Percentiles rank a stretch among this genome's conserved stretches.
phyloP scores from a whole-genome alignment of 92 coral and sea anemone genomes.

The Umimayanthus chanpuru region DNA sequence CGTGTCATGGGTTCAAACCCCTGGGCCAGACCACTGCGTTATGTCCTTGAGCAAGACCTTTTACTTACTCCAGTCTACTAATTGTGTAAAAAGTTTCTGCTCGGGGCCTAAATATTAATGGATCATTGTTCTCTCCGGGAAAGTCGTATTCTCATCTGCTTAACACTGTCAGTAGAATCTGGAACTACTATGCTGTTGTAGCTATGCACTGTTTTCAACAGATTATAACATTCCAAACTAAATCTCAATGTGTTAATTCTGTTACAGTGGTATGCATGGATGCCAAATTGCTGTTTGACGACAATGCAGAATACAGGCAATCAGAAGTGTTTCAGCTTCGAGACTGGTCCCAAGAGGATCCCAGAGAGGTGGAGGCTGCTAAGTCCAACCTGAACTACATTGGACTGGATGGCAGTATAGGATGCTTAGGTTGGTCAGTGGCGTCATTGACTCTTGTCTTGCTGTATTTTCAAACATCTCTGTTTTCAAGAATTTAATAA shows the following conservation, averaged over 20 bases:
- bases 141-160: too few relatives aligned
- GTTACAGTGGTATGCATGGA: slow-evolving; percentile 95
- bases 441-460: too few relatives aligned
- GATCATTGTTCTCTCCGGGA: too few relatives aligned
- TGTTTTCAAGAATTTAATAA: too few relatives aligned
- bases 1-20: too few relatives aligned
- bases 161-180: not conserved
- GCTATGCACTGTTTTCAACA: too few relatives aligned
- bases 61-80: not conserved
- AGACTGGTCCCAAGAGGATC: slow-evolving; percentile 97
- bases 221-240: not conserved
- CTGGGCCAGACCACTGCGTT: too few relatives aligned
- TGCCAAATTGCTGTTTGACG: slow-evolving; percentile 93
- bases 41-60: too few relatives aligned
- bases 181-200: too few relatives aligned
- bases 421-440: slow-evolving; percentile 68
- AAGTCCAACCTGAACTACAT: slow-evolving; percentile 87
- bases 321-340: slow-evolving; percentile 80
- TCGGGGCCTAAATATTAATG: too few relatives aligned
- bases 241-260: not conserved
- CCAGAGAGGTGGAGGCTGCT: slow-evolving; percentile 92
- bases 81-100: too few relatives aligned
- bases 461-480: not conserved
- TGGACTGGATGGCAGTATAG: slow-evolving; percentile 98
- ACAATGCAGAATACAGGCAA: slow-evolving; percentile 91